Conservation (phyloP, 2,888 invertebrate species). For the Cryptocheilus praepositus region DNA sequence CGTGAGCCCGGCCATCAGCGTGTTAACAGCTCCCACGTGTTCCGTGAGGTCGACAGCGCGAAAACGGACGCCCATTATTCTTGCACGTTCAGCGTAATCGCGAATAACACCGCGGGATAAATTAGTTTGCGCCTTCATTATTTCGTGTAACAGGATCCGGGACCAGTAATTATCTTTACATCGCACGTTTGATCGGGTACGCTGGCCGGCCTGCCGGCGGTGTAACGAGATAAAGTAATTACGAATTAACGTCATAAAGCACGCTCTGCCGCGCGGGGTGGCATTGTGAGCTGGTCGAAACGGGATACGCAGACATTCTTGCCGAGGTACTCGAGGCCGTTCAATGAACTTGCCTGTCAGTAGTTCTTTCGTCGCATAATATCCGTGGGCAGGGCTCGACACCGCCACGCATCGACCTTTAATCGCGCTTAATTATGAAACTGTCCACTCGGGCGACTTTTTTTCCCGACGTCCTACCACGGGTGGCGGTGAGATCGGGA, state of each 20-base stretch:
- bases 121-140: too few relatives aligned
- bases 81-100: conserved; percentile 9
- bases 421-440: too few relatives aligned
- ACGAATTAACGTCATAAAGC: background rate
- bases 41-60: too few relatives aligned
- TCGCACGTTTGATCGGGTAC: background rate
- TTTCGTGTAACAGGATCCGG: too few relatives aligned
- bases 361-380: background rate
- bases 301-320: conserved; percentile 12
- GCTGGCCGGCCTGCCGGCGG: too few relatives aligned
- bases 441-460: too few relatives aligned
- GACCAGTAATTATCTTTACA: conserved; percentile 14
- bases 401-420: too few relatives aligned
- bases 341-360: conserved; percentile 37
- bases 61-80: background rate
- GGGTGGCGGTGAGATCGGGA: too few relatives aligned
- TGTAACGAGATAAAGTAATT: conserved; percentile 6
- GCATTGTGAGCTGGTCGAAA: conserved; percentile 3
- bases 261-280: background rate
- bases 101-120: conserved; percentile 5
- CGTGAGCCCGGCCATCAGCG: too few relatives aligned
- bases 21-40: too few relatives aligned
- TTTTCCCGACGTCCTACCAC: too few relatives aligned
- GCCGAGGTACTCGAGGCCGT: conserved; percentile 40
- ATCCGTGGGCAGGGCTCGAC: background rate